Evolutionary conservation across 2,888 invertebrate species (phyloP), one percentile per base, ranked within the genome.

Genomic region (Odontocolon sp.): DNA sequence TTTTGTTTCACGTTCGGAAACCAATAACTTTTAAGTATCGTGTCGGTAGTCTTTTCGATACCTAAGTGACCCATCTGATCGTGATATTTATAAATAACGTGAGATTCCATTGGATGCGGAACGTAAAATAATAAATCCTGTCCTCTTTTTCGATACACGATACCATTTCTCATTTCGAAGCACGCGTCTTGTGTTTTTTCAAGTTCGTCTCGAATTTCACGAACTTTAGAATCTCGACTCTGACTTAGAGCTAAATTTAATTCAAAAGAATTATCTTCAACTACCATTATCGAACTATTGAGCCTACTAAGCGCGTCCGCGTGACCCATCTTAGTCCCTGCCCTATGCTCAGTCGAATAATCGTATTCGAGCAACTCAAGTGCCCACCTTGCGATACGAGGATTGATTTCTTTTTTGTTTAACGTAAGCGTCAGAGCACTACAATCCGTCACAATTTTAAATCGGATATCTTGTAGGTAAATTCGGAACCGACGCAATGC

Each of bases 311-410:
- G 61, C 6, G 83, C 84, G 72, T 85, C 84, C 3, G 82, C 85
- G 56, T 87, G 85, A 9, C 52, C 50, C 84, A 86, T 85, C 14
- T 78, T 59, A 0, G 45, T 69, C 1, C 78, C 80, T 0, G 75
- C 11, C 40, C 85, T 52, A 69, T 86, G 86, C 26, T 81, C 81
- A 3, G 83, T 47, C 18, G 45, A 42, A 64, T 81, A 86, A 64
- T 83, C 80, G 71, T 64, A 81, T 72, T 82, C 81, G 59, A 83
- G 79, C 9, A 87, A 56, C 23, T 80, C 73, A 4, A 84, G 54
- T 21, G 80, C 76, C 87, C 87, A 87, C 36, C 87, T 40, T 4
- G 76, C 56, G 21, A 88, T 87, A 36, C 85, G 77, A 0, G 85
- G 82, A 69, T 84, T 84, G 11, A 88, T 75, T 3, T 86, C 84